Conservation (phyloP, 2,888 invertebrate species). For the Drosophila infuscata region DNA sequence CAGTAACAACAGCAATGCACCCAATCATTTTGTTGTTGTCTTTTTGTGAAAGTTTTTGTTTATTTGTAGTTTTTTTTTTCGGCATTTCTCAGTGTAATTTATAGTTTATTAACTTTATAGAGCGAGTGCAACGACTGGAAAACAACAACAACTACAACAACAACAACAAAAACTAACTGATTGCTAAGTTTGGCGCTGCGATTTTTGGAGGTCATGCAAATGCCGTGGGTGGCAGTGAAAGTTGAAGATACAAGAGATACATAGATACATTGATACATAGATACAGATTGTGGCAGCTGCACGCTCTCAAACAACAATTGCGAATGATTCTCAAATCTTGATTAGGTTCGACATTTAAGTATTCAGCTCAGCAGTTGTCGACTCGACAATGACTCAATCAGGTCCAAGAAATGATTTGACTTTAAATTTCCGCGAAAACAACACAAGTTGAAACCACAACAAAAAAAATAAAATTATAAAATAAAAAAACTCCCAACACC, state of each 20-base stretch:
- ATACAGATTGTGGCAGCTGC: background rate
- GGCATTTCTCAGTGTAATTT: conserved; percentile 72
- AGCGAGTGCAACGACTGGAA: conserved; percentile 77
- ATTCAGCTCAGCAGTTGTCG: conserved; percentile 17
- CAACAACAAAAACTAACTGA: conserved; percentile 20
- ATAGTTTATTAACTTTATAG: conserved; percentile 79
- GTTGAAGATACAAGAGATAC: conserved; percentile 28
- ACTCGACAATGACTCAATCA: conserved; percentile 50
- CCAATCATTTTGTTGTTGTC: conserved; percentile 39
- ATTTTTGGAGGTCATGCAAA: conserved; percentile 71
- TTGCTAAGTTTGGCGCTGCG: conserved; percentile 7
- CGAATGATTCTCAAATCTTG: background rate
- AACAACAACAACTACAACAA: conserved; percentile 44
- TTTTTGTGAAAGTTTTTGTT: conserved; percentile 68
- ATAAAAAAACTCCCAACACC: conserved; percentile 11
- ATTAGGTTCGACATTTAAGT: conserved; percentile 1
- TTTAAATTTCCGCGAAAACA: conserved; percentile 53
- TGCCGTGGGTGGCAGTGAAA: conserved; percentile 77
- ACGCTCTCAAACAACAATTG: background rate
- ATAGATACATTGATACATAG: background rate
- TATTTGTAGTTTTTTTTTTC: conserved; percentile 45
- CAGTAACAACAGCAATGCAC: conserved; percentile 47
- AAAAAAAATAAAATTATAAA: conserved; percentile 6
- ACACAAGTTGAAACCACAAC: conserved; percentile 20
- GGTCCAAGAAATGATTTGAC: conserved; percentile 45